Conservation (phyloP, 2,113 vertebrate species). For the Centropus unirufus region DNA sequence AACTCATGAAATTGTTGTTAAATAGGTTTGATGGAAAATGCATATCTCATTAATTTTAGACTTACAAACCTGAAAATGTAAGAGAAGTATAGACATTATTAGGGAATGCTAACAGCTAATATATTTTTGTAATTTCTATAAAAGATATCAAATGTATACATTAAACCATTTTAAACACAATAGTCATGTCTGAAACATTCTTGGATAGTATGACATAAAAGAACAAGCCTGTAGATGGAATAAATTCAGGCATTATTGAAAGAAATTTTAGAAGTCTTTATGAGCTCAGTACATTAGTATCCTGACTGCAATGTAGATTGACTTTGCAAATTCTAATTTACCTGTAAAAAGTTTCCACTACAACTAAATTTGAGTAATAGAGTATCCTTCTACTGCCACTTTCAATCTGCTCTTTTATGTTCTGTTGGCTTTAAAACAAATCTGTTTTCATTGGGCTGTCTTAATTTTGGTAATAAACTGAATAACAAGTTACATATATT, state of each 20-base stretch:
- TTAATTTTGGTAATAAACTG: neutral
- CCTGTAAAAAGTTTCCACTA: neutral
- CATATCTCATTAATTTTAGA: neutral
- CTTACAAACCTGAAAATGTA: neutral
- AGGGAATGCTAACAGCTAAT: neutral
- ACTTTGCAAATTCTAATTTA: neutral
- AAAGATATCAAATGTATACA: neutral
- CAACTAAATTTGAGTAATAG: neutral
- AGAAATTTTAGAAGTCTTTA: neutral
- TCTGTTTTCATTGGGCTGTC: neutral
- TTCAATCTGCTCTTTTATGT: neutral
- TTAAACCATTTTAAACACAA: neutral
- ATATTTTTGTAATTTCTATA: neutral
- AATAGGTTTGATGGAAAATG: neutral
- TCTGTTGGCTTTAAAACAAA: neutral
- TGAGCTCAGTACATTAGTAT: neutral
- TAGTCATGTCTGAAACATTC: neutral
- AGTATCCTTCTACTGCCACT: neutral
- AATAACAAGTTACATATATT: neutral
- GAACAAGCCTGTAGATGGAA: neutral
- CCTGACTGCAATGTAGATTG: neutral
- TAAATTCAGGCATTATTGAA: neutral
- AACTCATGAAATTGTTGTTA: neutral
- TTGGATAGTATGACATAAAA: neutral
- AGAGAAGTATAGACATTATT: neutral